These are phyloP conservation scores for Abramis brama DNA, from an alignment of 2,113 vertebrate species.

Conservation along the genomic window DNA sequence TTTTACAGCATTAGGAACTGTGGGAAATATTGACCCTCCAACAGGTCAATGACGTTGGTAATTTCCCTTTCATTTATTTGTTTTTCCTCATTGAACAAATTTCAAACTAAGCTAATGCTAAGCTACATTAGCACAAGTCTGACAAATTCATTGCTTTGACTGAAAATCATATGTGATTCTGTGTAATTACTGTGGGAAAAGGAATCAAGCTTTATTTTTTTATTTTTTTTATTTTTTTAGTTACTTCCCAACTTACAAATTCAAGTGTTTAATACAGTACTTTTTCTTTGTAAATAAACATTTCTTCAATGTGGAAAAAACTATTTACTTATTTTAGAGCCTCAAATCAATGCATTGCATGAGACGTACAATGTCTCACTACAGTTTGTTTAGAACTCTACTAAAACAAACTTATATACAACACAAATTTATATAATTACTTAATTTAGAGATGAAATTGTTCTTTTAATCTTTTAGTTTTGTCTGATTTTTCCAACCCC, in stretches of 20 bases:
- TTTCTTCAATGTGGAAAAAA: constrained; percentile 53
- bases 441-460: not conserved
- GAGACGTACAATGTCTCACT: not conserved
- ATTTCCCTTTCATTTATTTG: constrained; percentile 89
- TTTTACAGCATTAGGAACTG: constrained; percentile 98
- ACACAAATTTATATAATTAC: not conserved
- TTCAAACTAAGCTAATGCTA: constrained; percentile 58
- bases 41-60: constrained; percentile 97
- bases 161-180: constrained; percentile 11
- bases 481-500: not conserved
- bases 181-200: not conserved
- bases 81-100: constrained; percentile 83
- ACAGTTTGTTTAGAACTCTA: not conserved
- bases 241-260: not conserved
- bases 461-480: not conserved
- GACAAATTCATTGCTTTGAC: constrained; percentile 37
- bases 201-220: not conserved
- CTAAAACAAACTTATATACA: constrained; percentile 19
- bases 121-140: constrained; percentile 27
- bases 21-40: constrained; percentile 95
- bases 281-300: not conserved
- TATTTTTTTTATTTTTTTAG: not conserved
- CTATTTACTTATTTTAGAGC: not conserved
- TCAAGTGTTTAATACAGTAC: not conserved
- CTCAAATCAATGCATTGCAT: not conserved